A percentile compares a stretch with the other conserved stretches of the same genome.
These are phyloP conservation scores for Exocentrus adspersus DNA, from an alignment of 2,888 invertebrate species.

Conservation along the genomic window DNA sequence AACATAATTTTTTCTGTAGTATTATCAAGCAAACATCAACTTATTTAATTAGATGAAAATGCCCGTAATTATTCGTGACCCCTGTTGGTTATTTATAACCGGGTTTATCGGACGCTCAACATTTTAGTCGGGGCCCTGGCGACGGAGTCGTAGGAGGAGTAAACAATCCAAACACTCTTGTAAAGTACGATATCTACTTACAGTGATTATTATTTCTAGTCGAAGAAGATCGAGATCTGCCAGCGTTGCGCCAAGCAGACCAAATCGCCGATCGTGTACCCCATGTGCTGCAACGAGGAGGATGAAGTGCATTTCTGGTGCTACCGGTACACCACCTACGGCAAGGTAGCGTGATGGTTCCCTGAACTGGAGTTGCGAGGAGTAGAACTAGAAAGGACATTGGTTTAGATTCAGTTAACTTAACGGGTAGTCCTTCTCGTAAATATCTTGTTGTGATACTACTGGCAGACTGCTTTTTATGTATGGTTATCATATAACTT, in stretches of 20 bases:
- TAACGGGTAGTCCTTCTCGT: constrained; percentile 25
- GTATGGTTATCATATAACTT: constrained; percentile 34
- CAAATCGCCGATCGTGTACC: constrained; percentile 68
- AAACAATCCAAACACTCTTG: too few relatives aligned
- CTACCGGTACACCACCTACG: constrained; percentile 68
- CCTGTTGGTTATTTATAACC: neutral
- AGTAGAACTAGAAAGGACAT: neutral
- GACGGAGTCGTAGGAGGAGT: neutral
- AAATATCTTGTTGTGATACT: constrained; percentile 25
- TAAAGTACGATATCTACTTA: neutral
- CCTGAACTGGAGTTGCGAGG: too few relatives aligned
- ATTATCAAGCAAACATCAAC: too few relatives aligned
- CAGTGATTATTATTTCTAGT: constrained; percentile 42
- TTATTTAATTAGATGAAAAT: neutral
- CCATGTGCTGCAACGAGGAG: constrained; percentile 70
- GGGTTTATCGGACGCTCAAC: neutral
- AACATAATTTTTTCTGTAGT: neutral
- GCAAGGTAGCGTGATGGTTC: constrained; percentile 49
- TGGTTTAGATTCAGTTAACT: neutral
- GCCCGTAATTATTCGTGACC: constrained; percentile 3
- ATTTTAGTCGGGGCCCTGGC: neutral
- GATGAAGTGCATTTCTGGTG: constrained; percentile 70
- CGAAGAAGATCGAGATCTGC: constrained; percentile 64
- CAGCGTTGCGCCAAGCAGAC: constrained; percentile 72
- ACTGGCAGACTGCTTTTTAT: constrained; percentile 1